Conservation (phyloP, 1,140 invertebrate genomes). For the Oncopodura yosiiana region DNA sequence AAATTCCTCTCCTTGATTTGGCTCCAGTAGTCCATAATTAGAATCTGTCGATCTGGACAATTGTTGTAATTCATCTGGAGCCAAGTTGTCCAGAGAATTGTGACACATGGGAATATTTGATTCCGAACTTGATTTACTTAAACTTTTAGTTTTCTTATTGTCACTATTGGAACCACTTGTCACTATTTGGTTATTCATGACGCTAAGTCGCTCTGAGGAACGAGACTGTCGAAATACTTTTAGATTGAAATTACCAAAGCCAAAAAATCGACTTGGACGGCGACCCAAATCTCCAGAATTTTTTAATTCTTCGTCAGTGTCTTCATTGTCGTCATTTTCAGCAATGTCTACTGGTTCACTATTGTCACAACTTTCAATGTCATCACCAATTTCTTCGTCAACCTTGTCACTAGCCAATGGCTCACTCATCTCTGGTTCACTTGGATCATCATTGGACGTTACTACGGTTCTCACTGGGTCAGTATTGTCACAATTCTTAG, state of each 20-base stretch:
- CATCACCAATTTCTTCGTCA: no score
- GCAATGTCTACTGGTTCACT: no score
- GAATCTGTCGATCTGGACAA: slow-evolving; percentile 30
- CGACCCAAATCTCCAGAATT: no score
- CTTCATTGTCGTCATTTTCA: no score
- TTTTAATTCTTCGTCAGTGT: no score
- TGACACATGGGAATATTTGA: slow-evolving; percentile 34
- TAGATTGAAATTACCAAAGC: neutral
- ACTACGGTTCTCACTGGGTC: no score
- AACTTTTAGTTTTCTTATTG: neutral
- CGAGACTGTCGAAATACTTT: slow-evolving; percentile 14
- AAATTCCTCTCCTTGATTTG: neutral
- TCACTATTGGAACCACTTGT: neutral
- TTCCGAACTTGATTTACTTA: slow-evolving; percentile 33
- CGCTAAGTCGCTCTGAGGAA: slow-evolving; percentile 6
- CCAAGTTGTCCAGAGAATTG: slow-evolving; percentile 29
- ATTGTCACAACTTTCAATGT: no score
- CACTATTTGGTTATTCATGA: slow-evolving; percentile 15
- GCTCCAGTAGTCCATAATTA: slow-evolving; percentile 17
- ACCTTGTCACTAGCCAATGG: no score
- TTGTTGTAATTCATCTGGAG: slow-evolving; percentile 16
- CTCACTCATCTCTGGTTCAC: no score
- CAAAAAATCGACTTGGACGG: no score
- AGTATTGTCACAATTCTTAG: no score
- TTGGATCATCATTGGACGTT: no score